A percentile compares a stretch with the other conserved stretches of the same genome.
Evolutionary conservation across 2,888 invertebrate species (phyloP).

Genomic region (Hirtodrosophila histrioides): DNA sequence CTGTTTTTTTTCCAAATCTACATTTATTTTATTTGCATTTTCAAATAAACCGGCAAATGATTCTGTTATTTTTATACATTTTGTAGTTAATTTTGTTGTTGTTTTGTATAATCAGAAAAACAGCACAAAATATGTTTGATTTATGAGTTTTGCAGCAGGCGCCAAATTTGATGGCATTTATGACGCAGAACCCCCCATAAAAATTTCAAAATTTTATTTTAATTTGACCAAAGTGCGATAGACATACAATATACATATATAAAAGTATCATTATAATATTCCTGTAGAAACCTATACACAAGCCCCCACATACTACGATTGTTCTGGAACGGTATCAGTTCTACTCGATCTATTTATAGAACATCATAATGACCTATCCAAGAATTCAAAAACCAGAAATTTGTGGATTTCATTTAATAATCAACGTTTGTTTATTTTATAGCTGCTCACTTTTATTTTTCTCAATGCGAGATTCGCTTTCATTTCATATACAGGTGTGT

Average conservation of each 20-base stretch:
- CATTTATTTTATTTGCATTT: constrained; percentile 3
- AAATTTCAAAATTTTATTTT: constrained; percentile 11
- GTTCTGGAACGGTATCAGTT: constrained; percentile 10
- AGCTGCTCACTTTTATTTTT: too few relatives aligned
- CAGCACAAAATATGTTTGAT: constrained; percentile 45
- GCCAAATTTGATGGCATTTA: constrained; percentile 21
- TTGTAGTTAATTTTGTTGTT: constrained; percentile 1
- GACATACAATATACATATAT: not conserved
- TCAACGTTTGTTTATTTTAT: too few relatives aligned
- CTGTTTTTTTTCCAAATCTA: not conserved
- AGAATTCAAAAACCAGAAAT: too few relatives aligned
- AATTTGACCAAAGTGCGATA: not conserved
- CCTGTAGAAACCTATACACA: too few relatives aligned
- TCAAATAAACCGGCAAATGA: constrained; percentile 17
- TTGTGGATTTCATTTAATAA: too few relatives aligned
- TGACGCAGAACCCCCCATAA: constrained; percentile 23
- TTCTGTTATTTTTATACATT: constrained; percentile 11
- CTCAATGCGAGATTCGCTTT: too few relatives aligned
- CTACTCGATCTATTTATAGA: too few relatives aligned
- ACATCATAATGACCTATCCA: too few relatives aligned
- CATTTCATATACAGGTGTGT: too few relatives aligned
- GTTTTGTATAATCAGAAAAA: constrained; percentile 12
- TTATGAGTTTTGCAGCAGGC: constrained; percentile 38
- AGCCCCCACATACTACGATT: too few relatives aligned
- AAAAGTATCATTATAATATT: too few relatives aligned